phyloP scores from a whole-genome alignment of 2,797 vertebrate genomes.

The Cuniculus paca region DNA sequence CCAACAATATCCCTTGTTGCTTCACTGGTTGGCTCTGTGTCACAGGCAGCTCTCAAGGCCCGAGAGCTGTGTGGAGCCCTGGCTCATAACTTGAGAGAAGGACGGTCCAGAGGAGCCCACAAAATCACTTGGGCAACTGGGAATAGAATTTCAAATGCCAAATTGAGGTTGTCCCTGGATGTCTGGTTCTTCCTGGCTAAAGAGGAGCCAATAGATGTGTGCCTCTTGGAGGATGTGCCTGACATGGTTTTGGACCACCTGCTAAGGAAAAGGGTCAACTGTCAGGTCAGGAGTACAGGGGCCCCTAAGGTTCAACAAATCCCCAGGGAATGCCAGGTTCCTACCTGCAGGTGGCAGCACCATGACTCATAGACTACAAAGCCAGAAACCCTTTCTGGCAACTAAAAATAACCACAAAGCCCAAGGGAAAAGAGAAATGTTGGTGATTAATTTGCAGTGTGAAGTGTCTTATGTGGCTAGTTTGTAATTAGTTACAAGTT shows the following conservation, averaged over 20 bases:
- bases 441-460: slow-evolving; percentile 37
- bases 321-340: background rate
- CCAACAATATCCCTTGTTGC: background rate
- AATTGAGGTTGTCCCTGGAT: background rate
- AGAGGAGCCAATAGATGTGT: slow-evolving; percentile 38
- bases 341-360: slow-evolving; percentile 73
- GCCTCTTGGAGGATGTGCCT: background rate
- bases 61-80: background rate
- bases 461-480: slow-evolving; percentile 1
- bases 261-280: no score
- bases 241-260: background rate
- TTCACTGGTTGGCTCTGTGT: background rate
- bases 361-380: slow-evolving; percentile 3
- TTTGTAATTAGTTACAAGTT: slow-evolving; percentile 32
- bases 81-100: background rate
- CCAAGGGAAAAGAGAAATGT: background rate
- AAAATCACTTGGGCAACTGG: background rate
- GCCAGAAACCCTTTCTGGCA: background rate
- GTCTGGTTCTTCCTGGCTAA: background rate
- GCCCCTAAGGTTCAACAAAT: background rate
- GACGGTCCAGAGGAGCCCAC: background rate
- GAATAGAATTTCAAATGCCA: slow-evolving; percentile 19
- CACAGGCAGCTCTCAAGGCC: background rate
- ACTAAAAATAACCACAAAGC: background rate
- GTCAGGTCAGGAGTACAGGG: background rate